Evolutionary conservation across 2,113 vertebrate species (phyloP), one percentile per base, ranked within the genome.

Genomic region (Paramisgurnus dabryanus): DNA sequence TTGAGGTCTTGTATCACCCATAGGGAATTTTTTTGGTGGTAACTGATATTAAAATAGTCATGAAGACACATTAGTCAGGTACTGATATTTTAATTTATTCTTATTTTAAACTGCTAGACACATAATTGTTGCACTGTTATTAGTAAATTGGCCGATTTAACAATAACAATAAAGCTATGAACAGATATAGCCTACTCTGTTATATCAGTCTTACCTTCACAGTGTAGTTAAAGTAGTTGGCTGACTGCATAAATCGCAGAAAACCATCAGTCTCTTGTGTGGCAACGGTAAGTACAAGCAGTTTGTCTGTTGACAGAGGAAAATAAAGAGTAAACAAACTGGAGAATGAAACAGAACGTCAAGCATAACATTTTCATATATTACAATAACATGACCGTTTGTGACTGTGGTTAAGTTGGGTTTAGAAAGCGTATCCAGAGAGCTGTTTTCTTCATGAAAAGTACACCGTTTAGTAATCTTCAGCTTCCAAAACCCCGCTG

Each of bases 251-350:
- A 86, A 98, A 99, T 83, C 97, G 95, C 61, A 87, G 93, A 86
- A 95, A 99, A 85, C 98, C 98, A 84, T 99, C 98, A 0, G 92
- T 96, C 91, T 97, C 95, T 87, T 94, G 91, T 7, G 97, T 99
- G 78, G 96, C 96, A 71, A 98, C 94, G 58, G 96, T 98, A 66
- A 98, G 88, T 78, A 99, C 90, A n/a, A 98, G 92, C 72, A 99
- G 90, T 78, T 98, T 97, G 79, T 95, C 98, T 99, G 88, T 27
- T 8, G 76, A 40, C 80, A 92, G 49, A 90, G 11, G 83, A 13
- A 78, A 81, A 3, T 18, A 74, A 80, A 80, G n/a, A 12, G 34
- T 4, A 81, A 27, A 12, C n/a, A 49, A 5, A 49, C 40, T 18
- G 17, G 13, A 58, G 15, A 11, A 53, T 11, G 5, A 60, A 40